Conservation (phyloP, 2,888 invertebrate species). For the Tenthredo mesomela region DNA sequence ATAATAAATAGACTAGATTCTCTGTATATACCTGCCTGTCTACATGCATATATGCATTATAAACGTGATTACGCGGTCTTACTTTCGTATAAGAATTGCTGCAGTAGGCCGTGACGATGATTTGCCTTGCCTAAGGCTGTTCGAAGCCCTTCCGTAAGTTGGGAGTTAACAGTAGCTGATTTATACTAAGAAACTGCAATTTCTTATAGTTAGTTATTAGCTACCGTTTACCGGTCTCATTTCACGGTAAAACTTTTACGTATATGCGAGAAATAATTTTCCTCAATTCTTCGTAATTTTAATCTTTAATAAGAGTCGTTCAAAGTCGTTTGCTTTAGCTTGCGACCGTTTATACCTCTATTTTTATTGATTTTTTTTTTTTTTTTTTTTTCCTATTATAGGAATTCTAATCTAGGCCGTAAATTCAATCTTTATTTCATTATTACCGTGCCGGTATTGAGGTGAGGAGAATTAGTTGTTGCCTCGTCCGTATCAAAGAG, state of each 20-base stretch:
- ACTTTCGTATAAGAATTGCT: constrained; percentile 29
- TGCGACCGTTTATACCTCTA: neutral
- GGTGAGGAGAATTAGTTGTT: constrained; percentile 4
- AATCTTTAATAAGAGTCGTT: neutral
- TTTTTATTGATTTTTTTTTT: neutral
- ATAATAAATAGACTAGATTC: neutral
- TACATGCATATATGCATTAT: constrained; percentile 35
- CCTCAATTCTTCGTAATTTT: neutral
- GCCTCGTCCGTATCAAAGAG: constrained; percentile 4
- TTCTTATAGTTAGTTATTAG: neutral
- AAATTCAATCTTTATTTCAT: constrained; percentile 4
- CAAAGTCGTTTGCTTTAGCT: neutral
- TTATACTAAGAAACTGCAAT: constrained; percentile 19
- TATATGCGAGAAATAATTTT: neutral
- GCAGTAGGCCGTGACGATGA: constrained; percentile 39
- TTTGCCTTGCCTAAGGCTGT: constrained; percentile 28
- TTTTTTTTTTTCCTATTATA: neutral
- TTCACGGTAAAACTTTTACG: neutral
- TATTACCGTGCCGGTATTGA: neutral
- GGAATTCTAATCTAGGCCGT: neutral
- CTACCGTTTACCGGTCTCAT: neutral
- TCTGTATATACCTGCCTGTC: constrained; percentile 8
- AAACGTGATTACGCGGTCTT: constrained; percentile 22
- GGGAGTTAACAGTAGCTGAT: constrained; percentile 12
- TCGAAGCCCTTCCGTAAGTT: neutral